phyloP scores from a whole-genome alignment of 2,113 vertebrate species.

The Arvicanthis niloticus region DNA sequence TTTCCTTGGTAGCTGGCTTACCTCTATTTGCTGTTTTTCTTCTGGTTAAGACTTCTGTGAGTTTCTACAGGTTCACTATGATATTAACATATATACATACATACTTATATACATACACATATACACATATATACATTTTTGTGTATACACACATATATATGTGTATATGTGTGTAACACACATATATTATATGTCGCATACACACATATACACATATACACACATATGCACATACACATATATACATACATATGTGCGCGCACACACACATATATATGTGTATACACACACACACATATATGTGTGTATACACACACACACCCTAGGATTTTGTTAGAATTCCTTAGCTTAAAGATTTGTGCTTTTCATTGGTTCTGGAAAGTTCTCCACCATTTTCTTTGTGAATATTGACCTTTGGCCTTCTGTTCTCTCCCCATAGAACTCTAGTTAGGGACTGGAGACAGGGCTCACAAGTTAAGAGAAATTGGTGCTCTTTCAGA shows the following conservation, averaged over 20 bases:
- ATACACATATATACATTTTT: too few relatives aligned
- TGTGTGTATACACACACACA: background rate
- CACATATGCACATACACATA: too few relatives aligned
- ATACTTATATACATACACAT: background rate
- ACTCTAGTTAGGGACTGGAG: background rate
- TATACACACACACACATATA: background rate
- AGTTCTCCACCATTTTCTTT: background rate
- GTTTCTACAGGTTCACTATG: constrained; percentile 21
- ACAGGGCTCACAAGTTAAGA: background rate
- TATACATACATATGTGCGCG: too few relatives aligned
- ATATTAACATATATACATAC: background rate
- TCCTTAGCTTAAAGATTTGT: constrained; percentile 1
- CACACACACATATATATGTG: background rate
- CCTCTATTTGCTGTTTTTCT: background rate
- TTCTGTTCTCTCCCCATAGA: background rate
- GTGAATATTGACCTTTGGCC: background rate
- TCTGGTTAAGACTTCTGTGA: background rate
- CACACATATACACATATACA: too few relatives aligned
- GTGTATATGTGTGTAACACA: too few relatives aligned
- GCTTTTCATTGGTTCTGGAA: constrained; percentile 42
- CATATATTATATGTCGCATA: too few relatives aligned
- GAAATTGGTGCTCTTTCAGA: background rate
- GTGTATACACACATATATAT: background rate
- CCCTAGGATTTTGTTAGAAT: background rate
- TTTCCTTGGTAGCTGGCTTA: background rate